Evolutionary conservation across 2,888 invertebrate species (phyloP), one percentile per base, ranked within the genome.

Genomic region (Stramonita haemastoma): DNA sequence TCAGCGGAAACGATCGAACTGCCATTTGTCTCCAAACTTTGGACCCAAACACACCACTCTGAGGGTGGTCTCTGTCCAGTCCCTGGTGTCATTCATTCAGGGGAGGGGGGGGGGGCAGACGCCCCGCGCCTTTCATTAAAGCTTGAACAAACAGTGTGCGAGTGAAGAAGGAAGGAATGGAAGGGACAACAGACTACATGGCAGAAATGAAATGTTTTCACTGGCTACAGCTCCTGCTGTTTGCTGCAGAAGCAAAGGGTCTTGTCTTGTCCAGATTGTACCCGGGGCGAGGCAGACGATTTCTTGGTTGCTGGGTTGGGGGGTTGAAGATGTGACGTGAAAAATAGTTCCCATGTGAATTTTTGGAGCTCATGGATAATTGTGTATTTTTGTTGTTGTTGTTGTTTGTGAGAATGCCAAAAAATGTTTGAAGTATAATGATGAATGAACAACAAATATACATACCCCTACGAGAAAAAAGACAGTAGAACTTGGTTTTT

Each of bases 181-280:
- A 29, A 13, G 5, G n/a, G 46, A 17, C 15, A 17, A 17, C 36
- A 11, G 77, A 17, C 57, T 29, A 60, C 77, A 29, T 13, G 5
- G 32, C 17, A 32, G 57, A 81, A 87, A 79, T 81, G 81, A 87
- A 87, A 87, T 87, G 87, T 87, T 87, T 87, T 81, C 87, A 81
- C 79, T 81, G 32, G 46, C 87, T 87, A 57, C 79, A 79, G 22
- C 36, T 34, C 84, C 26, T 56, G 56, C 57, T 84, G 84, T 29
- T 46, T 81, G 66, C 46, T 46, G 2, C 46, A 46, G 46, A 46
- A 46, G 8, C 46, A 46, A 8, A 8, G 46, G 8, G 46, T 46
- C 46, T 46, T 46, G 46, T 46, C 46, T 46, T 46, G 46, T 46
- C 46, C 46, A 46, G 46, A 46, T 46, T 66, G 66, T 26, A n/a